These are phyloP conservation scores for Caenorhabditis uteleia DNA, from an alignment of 2,888 invertebrate genomes.

Conservation along the genomic window DNA sequence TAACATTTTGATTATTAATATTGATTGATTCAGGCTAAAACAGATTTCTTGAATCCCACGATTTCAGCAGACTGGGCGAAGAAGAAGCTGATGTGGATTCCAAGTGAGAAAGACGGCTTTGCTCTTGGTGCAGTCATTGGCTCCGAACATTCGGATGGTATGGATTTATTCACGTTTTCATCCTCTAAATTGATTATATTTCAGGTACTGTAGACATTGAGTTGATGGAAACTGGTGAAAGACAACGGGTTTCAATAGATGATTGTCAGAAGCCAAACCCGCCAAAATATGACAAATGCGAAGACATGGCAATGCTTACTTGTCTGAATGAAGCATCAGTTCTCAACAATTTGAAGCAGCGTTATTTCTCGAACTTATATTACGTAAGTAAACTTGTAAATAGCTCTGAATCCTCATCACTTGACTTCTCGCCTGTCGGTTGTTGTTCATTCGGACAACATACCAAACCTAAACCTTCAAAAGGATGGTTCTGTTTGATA, in stretches of 20 bases:
- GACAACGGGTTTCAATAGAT: slow-evolving; percentile 77
- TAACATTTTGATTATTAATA: not conserved
- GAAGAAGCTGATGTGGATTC: slow-evolving; percentile 97
- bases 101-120: slow-evolving; percentile 84
- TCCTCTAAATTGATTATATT: not conserved
- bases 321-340: slow-evolving; percentile 99
- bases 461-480: not conserved
- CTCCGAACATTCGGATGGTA: slow-evolving; percentile 88
- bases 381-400: slow-evolving; percentile 83
- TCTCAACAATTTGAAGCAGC: slow-evolving; percentile 97
- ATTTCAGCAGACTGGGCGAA: slow-evolving; percentile 92
- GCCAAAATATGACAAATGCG: slow-evolving; percentile 99
- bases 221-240: slow-evolving; percentile 85
- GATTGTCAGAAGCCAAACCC: slow-evolving; percentile 83
- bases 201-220: slow-evolving; percentile 78
- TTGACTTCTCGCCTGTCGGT: slow-evolving; percentile 6
- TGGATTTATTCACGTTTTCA: slow-evolving; percentile 71
- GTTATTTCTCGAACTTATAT: slow-evolving; percentile 98
- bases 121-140: slow-evolving; percentile 93
- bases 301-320: slow-evolving; percentile 99
- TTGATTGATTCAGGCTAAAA: slow-evolving; percentile 19
- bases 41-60: slow-evolving; percentile 29
- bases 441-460: not conserved
- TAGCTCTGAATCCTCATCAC: slow-evolving; percentile 6
- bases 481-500: not conserved